Evolutionary conservation across 2,888 invertebrate genomes (phyloP).

Genomic region (Drosophila subquinaria): DNA sequence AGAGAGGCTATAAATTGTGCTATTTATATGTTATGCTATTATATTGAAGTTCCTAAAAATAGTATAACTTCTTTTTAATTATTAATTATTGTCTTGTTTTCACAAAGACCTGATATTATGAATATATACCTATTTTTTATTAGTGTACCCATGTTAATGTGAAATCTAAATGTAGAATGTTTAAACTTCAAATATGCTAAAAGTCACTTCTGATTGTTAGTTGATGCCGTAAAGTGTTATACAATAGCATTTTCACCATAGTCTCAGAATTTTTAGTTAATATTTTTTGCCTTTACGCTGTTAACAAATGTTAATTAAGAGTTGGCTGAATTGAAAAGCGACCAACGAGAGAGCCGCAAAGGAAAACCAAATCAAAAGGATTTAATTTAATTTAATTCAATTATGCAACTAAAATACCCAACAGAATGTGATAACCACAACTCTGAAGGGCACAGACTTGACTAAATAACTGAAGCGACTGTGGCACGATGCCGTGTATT

Average conservation of each 20-base stretch:
- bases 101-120: too few species aligned
- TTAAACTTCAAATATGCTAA: conserved; percentile 23
- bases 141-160: conserved; percentile 16
- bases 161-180: conserved; percentile 1
- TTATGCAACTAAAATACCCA: conserved; percentile 69
- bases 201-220: background rate
- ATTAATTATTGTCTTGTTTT: too few species aligned
- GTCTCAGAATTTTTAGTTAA: conserved; percentile 1
- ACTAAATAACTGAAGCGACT: conserved; percentile 49
- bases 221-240: background rate
- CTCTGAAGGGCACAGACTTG: conserved; percentile 40
- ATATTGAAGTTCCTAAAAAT: too few species aligned
- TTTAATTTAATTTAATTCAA: conserved; percentile 69
- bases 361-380: conserved; percentile 49
- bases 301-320: conserved; percentile 36
- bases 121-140: background rate
- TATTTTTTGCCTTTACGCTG: conserved; percentile 8
- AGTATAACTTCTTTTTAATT: too few species aligned
- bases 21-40: too few species aligned
- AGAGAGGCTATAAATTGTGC: too few species aligned
- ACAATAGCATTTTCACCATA: background rate
- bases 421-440: conserved; percentile 62
- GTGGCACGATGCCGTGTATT: conserved; percentile 40
- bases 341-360: conserved; percentile 11
- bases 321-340: conserved; percentile 21